Conservation (phyloP, 2,797 vertebrate genomes). For the Meriones psammophilus region DNA sequence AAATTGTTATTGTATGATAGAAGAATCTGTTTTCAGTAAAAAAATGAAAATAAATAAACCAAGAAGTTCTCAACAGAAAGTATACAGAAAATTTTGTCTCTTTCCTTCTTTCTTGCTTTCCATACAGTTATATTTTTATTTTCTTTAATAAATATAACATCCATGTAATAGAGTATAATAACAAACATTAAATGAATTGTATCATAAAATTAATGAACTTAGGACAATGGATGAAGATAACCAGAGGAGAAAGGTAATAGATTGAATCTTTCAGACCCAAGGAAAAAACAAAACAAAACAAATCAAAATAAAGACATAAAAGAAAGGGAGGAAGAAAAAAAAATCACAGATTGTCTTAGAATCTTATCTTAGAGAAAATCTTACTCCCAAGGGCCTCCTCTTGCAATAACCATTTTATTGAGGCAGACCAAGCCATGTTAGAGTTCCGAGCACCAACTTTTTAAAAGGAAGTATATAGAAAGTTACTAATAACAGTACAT, state of each 20-base stretch:
- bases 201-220: constrained; percentile 72
- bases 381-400: constrained; percentile 12
- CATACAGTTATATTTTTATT: constrained; percentile 77
- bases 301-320: neutral
- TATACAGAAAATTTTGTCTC: neutral
- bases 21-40: neutral
- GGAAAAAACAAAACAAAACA: neutral
- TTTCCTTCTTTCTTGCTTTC: neutral
- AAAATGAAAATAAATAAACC: neutral
- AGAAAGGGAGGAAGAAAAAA: neutral
- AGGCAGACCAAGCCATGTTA: neutral
- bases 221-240: neutral
- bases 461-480: neutral
- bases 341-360: constrained; percentile 62
- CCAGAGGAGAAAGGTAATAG: neutral
- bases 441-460: neutral
- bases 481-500: neutral
- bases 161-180: constrained; percentile 73
- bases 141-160: constrained; percentile 71
- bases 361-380: neutral
- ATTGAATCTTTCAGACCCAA: neutral
- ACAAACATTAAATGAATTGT: constrained; percentile 81
- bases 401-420: neutral
- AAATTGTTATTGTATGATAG: neutral
- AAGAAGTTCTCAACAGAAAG: neutral